A percentile compares a stretch with the other conserved stretches of the same genome.
phyloP scores from a whole-genome alignment of 2,888 invertebrate species.

The Eurytoma californica region DNA sequence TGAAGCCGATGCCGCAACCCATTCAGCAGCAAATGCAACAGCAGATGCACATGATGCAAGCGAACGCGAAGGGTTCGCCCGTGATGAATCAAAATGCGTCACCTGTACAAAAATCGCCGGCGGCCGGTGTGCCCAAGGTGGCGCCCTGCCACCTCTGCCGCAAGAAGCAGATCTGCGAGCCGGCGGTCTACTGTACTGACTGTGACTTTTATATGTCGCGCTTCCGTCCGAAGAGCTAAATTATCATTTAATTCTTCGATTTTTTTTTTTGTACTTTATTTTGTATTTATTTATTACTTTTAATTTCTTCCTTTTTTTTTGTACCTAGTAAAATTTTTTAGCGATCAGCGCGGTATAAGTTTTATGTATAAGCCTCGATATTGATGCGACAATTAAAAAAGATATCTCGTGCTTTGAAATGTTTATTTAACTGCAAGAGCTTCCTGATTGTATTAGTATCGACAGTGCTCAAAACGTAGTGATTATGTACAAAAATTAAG shows the following conservation, averaged over 20 bases:
- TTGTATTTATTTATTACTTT: slow-evolving; percentile 16
- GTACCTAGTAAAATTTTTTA: slow-evolving; percentile 44
- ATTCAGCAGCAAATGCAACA: slow-evolving; percentile 37
- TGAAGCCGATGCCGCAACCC: slow-evolving; percentile 83
- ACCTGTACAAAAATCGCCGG: slow-evolving; percentile 82
- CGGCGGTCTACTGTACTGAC: slow-evolving; percentile 90
- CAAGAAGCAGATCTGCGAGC: slow-evolving; percentile 87
- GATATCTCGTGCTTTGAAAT: slow-evolving; percentile 14
- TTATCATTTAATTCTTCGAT: slow-evolving; percentile 6
- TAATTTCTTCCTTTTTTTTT: slow-evolving; percentile 7
- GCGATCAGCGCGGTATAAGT: slow-evolving; percentile 1
- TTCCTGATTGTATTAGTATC: slow-evolving; percentile 26
- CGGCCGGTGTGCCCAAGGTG: slow-evolving; percentile 75
- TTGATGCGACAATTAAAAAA: slow-evolving; percentile 8
- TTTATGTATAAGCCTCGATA: neutral
- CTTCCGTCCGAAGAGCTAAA: slow-evolving; percentile 82
- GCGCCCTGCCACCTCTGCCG: slow-evolving; percentile 90
- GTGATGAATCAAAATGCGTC: slow-evolving; percentile 81
- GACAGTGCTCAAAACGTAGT: slow-evolving; percentile 15
- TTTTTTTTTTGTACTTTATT: slow-evolving; percentile 27
- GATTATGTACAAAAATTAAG: slow-evolving; percentile 40
- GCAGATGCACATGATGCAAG: slow-evolving; percentile 77
- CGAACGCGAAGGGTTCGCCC: slow-evolving; percentile 80
- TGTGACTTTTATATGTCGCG: slow-evolving; percentile 95
- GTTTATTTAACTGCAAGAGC: neutral